Evolutionary conservation across 2,888 invertebrate species (phyloP).

Genomic region (Toxonevra muliebris): DNA sequence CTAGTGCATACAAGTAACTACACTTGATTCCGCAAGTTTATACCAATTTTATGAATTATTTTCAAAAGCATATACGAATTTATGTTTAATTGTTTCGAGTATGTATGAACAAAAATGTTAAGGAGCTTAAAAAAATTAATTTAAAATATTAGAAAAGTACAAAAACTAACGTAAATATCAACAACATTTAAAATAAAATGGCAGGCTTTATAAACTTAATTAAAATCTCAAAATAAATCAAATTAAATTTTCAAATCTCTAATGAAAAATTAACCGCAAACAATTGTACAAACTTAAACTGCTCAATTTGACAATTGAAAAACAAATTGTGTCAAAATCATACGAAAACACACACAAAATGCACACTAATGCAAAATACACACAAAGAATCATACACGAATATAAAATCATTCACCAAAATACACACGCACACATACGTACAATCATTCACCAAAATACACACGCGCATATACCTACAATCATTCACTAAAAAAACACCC

Average conservation of each 20-base stretch:
- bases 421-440: not conserved
- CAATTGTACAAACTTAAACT: not conserved
- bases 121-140: too few species aligned
- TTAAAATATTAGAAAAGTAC: too few species aligned
- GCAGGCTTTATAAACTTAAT: not conserved
- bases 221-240: not conserved
- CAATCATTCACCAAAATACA: not conserved
- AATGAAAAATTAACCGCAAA: not conserved
- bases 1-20: too few species aligned
- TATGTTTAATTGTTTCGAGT: too few species aligned
- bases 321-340: not conserved
- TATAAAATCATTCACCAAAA: too few species aligned
- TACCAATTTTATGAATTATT: too few species aligned
- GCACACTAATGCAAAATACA: not conserved
- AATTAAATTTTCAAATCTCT: not conserved
- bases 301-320: not conserved
- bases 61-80: too few species aligned
- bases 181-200: too few species aligned
- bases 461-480: not conserved
- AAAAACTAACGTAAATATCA: too few species aligned
- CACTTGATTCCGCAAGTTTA: too few species aligned
- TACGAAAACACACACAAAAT: not conserved
- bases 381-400: not conserved
- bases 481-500: not conserved
- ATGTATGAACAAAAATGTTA: too few species aligned